Evolutionary conservation across 2,888 invertebrate genomes (phyloP).

Genomic region (Cerastis rubricosa): DNA sequence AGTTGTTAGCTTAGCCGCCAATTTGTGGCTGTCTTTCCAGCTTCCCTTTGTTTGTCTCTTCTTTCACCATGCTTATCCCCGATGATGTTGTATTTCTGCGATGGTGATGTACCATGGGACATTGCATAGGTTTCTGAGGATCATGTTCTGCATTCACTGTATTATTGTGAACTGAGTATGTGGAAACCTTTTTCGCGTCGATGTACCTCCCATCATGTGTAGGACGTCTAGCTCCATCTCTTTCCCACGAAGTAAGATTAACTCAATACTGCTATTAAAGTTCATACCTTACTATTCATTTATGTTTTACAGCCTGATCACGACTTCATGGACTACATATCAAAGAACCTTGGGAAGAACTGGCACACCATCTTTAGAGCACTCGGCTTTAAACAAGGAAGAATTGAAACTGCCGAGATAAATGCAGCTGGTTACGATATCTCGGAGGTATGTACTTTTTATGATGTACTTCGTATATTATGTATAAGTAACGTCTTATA

Average conservation of each 20-base stretch:
- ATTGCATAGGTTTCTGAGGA: no score
- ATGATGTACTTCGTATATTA: not conserved
- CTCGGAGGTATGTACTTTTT: constrained; percentile 83
- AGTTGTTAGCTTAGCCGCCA: no score
- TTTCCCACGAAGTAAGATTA: not conserved
- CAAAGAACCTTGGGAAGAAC: constrained; percentile 91
- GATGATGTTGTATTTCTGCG: no score
- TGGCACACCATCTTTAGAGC: constrained; percentile 91
- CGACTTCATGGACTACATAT: constrained; percentile 90
- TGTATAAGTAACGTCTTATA: not conserved
- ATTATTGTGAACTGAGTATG: no score
- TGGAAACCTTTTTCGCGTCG: no score
- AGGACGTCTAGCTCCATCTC: not conserved
- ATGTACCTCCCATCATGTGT: no score
- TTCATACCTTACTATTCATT: not conserved
- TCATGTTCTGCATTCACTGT: no score
- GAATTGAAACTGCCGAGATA: constrained; percentile 91
- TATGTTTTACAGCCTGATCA: constrained; percentile 82
- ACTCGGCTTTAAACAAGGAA: constrained; percentile 91
- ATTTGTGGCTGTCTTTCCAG: no score
- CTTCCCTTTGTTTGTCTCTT: no score
- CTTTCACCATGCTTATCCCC: no score
- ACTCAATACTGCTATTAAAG: not conserved
- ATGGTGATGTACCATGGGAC: no score
- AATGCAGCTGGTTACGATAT: constrained; percentile 86